Evolutionary conservation across 2,888 invertebrate genomes (phyloP).

Genomic region (Drosophila pseudotalamancana): DNA sequence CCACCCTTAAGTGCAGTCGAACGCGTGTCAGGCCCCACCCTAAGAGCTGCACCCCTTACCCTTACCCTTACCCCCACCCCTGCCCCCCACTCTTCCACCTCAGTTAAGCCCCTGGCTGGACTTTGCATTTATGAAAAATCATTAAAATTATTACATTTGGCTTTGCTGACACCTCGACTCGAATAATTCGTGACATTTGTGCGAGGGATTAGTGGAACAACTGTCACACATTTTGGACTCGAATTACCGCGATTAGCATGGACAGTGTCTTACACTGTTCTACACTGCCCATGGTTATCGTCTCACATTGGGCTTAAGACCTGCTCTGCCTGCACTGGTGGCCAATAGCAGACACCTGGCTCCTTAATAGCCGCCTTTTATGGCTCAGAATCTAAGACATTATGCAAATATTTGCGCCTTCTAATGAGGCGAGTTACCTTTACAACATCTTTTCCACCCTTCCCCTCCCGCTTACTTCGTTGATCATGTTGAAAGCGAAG

Average conservation of each 20-base stretch:
- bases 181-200: conserved; percentile 72
- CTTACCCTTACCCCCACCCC: too few relatives aligned
- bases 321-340: too few relatives aligned
- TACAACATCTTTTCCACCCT: conserved; percentile 53
- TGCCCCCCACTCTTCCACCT: neutral
- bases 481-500: conserved; percentile 62
- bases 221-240: conserved; percentile 75
- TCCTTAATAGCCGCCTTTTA: conserved; percentile 41
- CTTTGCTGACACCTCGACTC: conserved; percentile 71
- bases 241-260: conserved; percentile 75
- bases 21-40: conserved; percentile 44
- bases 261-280: neutral
- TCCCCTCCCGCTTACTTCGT: too few relatives aligned
- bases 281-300: neutral
- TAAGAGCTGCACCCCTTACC: too few relatives aligned
- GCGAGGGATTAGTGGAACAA: conserved; percentile 75
- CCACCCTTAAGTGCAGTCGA: conserved; percentile 70
- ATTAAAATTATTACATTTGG: conserved; percentile 79
- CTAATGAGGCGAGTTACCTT: conserved; percentile 59
- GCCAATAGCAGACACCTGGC: conserved; percentile 44
- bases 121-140: conserved; percentile 77
- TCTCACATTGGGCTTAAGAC: too few relatives aligned
- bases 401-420: conserved; percentile 74
- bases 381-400: conserved; percentile 49
- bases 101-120: neutral